phyloP scores from a whole-genome alignment of 2,888 invertebrate genomes.

The Ochlodes sylvanus region DNA sequence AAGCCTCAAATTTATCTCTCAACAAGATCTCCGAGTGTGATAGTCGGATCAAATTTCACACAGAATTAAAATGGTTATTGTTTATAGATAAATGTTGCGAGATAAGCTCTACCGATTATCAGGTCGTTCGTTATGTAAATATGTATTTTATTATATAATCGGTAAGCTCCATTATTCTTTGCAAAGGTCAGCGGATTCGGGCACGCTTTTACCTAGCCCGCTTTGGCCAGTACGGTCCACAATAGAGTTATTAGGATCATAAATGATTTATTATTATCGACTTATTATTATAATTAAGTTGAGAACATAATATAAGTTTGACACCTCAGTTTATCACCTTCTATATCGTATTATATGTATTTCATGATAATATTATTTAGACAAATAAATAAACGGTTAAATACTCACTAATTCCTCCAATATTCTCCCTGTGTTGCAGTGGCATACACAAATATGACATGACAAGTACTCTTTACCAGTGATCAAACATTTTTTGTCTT shows the following conservation, averaged over 20 bases:
- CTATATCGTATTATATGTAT: background rate
- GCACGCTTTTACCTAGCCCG: slow-evolving; percentile 21
- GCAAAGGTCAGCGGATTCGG: slow-evolving; percentile 49
- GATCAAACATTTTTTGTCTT: no score
- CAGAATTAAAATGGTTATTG: slow-evolving; percentile 57
- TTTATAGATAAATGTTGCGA: slow-evolving; percentile 53
- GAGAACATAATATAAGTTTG: no score
- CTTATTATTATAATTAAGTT: no score
- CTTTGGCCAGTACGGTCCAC: slow-evolving; percentile 15
- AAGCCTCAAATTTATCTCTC: slow-evolving; percentile 49
- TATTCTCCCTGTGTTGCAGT: no score
- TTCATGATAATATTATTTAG: background rate
- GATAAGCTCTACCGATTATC: slow-evolving; percentile 47
- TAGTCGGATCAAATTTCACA: slow-evolving; percentile 53
- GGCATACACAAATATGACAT: no score
- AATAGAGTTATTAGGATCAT: slow-evolving; percentile 9
- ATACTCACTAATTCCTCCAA: no score
- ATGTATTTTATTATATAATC: slow-evolving; percentile 57
- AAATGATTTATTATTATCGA: background rate
- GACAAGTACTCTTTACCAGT: no score
- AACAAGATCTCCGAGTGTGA: slow-evolving; percentile 51
- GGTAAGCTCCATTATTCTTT: slow-evolving; percentile 47
- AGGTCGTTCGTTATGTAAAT: slow-evolving; percentile 52
- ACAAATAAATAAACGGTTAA: no score
- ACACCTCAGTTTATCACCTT: background rate